Percentiles rank a stretch among this genome's conserved stretches.
Conservation (phyloP, 2,888 invertebrate species). For the Gerris lacustris region DNA sequence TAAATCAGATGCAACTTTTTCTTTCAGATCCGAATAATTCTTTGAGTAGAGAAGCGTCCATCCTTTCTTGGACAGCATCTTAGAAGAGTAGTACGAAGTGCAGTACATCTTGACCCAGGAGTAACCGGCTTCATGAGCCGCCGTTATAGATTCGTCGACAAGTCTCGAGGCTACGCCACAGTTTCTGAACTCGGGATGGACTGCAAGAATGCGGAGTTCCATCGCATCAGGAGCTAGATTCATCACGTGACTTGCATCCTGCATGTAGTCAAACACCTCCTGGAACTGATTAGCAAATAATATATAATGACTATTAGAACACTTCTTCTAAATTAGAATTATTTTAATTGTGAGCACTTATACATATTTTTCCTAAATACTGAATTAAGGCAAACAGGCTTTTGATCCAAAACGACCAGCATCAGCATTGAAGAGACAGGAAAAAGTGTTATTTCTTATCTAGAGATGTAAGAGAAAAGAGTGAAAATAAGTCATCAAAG, state of each 20-base stretch:
- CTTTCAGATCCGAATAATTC: slow-evolving; percentile 17
- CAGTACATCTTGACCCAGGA: slow-evolving; percentile 21
- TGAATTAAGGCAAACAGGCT: too few relatives aligned
- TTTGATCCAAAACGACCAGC: too few relatives aligned
- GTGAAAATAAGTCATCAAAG: too few relatives aligned
- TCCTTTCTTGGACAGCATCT: slow-evolving; percentile 19
- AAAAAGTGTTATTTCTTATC: too few relatives aligned
- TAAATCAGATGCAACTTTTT: slow-evolving; percentile 9
- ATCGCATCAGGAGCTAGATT: slow-evolving; percentile 18
- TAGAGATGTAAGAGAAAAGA: too few relatives aligned
- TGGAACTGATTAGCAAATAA: slow-evolving; percentile 19
- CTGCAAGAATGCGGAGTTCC: slow-evolving; percentile 22
- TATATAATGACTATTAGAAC: background rate
- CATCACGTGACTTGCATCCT: slow-evolving; percentile 16
- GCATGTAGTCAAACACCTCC: slow-evolving; percentile 22
- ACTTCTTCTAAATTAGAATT: background rate
- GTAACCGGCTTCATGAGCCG: slow-evolving; percentile 15
- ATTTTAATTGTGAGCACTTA: too few relatives aligned
- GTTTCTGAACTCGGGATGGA: slow-evolving; percentile 17
- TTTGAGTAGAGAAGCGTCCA: slow-evolving; percentile 21
- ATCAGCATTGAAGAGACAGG: too few relatives aligned
- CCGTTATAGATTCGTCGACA: slow-evolving; percentile 12
- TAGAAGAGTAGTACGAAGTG: slow-evolving; percentile 18
- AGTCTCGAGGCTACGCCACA: slow-evolving; percentile 18
- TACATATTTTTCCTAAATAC: too few relatives aligned